Conservation (phyloP, 2,113 vertebrate species). For the Crypturellus undulatus region DNA sequence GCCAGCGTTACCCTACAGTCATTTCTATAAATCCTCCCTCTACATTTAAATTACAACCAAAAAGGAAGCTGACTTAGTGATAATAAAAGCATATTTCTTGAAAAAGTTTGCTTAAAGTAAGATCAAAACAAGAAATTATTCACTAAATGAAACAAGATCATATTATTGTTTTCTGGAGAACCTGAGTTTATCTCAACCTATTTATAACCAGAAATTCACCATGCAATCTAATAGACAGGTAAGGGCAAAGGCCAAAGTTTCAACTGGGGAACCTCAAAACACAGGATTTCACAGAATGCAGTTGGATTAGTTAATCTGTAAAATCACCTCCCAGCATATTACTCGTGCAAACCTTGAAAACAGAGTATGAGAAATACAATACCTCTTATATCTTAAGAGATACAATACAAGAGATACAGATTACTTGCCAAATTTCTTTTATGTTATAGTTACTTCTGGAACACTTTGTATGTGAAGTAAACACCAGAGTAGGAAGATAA, state of each 20-base stretch:
- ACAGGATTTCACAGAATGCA: neutral
- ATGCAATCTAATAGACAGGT: neutral
- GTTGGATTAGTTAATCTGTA: neutral
- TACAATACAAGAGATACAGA: neutral
- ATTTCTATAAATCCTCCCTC: conserved; percentile 55
- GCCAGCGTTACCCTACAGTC: conserved; percentile 37
- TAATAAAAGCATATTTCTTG: conserved; percentile 30
- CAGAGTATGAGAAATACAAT: neutral
- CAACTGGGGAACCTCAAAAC: neutral
- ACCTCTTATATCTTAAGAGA: neutral
- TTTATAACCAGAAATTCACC: neutral
- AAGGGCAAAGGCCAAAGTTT: neutral
- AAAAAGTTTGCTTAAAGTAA: conserved; percentile 35
- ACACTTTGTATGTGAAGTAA: neutral
- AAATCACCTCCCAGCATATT: neutral
- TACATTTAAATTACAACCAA: conserved; percentile 51
- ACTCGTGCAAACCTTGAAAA: neutral
- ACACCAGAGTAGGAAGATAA: neutral
- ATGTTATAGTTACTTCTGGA: neutral
- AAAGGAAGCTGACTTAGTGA: conserved; percentile 39
- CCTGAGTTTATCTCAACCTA: conserved; percentile 18
- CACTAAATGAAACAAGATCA: conserved; percentile 15
- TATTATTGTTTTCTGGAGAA: conserved; percentile 40
- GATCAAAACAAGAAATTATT: conserved; percentile 29
- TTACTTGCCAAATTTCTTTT: neutral